A percentile compares a stretch with the other conserved stretches of the same genome.
These are phyloP conservation scores for Heliconius erato DNA, from an alignment of 2,888 invertebrate species.

Conservation along the genomic window DNA sequence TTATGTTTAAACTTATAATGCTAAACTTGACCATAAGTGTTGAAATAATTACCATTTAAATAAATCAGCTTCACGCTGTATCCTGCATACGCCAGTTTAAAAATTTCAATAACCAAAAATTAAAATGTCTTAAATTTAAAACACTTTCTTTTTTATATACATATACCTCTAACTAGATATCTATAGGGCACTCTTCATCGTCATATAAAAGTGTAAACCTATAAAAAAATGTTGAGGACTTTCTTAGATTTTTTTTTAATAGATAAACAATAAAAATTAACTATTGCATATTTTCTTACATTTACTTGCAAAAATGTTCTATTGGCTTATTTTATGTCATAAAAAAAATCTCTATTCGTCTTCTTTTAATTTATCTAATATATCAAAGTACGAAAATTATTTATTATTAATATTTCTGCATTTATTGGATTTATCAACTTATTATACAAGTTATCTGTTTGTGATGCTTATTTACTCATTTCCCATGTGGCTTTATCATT, in stretches of 20 bases:
- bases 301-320: no score
- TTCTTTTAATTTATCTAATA: background rate
- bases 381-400: background rate
- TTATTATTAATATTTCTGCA: background rate
- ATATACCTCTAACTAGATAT: background rate
- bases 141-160: background rate
- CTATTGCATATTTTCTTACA: no score
- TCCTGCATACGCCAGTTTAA: no score
- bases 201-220: no score
- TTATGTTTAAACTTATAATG: background rate
- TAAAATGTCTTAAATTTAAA: background rate
- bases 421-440: slow-evolving; percentile 24
- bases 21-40: background rate
- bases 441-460: slow-evolving; percentile 53
- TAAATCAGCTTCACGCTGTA: no score
- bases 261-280: no score
- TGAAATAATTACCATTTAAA: background rate
- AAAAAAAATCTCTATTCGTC: background rate
- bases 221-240: no score
- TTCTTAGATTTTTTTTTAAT: no score
- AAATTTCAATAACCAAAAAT: background rate
- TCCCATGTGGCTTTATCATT: slow-evolving; percentile 1
- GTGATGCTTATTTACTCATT: slow-evolving; percentile 56
- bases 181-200: background rate
- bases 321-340: no score